Evolutionary conservation across 2,888 invertebrate species (phyloP).

Genomic region (Acanthoscelides obtectus): DNA sequence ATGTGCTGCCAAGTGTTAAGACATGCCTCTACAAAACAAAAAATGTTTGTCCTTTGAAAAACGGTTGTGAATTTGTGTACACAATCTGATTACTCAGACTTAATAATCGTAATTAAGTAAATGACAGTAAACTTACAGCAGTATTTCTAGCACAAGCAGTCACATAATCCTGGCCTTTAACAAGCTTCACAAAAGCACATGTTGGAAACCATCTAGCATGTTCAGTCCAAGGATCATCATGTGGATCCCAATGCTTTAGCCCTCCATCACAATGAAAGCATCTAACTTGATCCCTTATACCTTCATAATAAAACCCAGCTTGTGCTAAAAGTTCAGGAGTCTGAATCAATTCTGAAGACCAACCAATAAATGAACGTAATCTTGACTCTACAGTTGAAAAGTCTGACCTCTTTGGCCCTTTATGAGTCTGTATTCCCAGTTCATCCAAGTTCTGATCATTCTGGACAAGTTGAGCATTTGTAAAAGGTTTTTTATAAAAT

Average conservation of each 20-base stretch:
- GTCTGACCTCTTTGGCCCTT: conserved; percentile 60
- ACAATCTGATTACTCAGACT: too few species aligned
- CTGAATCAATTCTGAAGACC: conserved; percentile 74
- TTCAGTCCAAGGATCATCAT: conserved; percentile 90
- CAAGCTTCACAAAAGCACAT: conserved; percentile 77
- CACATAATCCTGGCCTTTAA: conserved; percentile 78
- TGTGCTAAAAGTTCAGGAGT: conserved; percentile 72
- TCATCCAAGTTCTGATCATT: conserved; percentile 50
- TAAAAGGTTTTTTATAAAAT: conserved; percentile 16
- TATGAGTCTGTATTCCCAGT: conserved; percentile 57
- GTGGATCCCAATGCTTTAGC: conserved; percentile 82
- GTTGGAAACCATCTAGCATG: conserved; percentile 91
- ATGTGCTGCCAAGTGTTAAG: too few species aligned
- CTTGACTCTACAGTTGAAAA: conserved; percentile 67
- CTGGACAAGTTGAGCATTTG: conserved; percentile 35
- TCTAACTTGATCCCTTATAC: conserved; percentile 69
- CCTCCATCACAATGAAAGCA: conserved; percentile 96
- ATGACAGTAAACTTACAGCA: neutral
- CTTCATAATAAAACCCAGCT: conserved; percentile 86
- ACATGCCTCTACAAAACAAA: too few species aligned
- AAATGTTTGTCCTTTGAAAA: too few species aligned
- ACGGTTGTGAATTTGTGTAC: too few species aligned
- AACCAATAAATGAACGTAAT: conserved; percentile 64
- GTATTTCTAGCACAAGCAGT: conserved; percentile 42
- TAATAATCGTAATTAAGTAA: too few species aligned